Percentiles rank a stretch among this genome's conserved stretches.
Conservation (phyloP, 2,797 vertebrate species). For the Sparus aurata region DNA sequence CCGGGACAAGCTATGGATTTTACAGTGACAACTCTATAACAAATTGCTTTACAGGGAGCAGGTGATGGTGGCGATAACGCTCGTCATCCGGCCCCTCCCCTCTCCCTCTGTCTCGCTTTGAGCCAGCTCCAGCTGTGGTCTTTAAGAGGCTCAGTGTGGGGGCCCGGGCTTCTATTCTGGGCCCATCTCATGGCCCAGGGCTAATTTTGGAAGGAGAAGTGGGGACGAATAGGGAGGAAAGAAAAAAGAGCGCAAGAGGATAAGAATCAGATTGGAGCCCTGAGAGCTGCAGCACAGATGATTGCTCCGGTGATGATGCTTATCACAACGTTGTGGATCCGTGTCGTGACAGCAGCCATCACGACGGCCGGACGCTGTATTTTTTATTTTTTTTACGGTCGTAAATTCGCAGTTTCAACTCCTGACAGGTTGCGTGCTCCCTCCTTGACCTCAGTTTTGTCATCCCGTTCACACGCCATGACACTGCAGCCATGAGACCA, state of each 20-base stretch:
- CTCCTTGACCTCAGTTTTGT: slow-evolving; percentile 64
- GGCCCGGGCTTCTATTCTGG: slow-evolving; percentile 67
- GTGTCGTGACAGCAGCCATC: not conserved
- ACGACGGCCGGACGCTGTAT: not conserved
- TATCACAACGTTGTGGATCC: not conserved
- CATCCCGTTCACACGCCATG: slow-evolving; percentile 54
- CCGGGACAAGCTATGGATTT: slow-evolving; percentile 76
- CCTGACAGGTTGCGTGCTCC: slow-evolving; percentile 39
- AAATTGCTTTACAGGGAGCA: slow-evolving; percentile 81
- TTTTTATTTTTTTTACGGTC: slow-evolving; percentile 5
- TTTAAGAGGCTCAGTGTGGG: slow-evolving; percentile 60
- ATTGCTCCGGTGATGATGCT: not conserved
- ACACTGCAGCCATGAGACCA: slow-evolving; percentile 23
- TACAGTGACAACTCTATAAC: slow-evolving; percentile 83
- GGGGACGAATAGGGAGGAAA: slow-evolving; percentile 31
- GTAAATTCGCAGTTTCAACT: slow-evolving; percentile 58
- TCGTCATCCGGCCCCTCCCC: slow-evolving; percentile 53
- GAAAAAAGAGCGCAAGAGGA: slow-evolving; percentile 22
- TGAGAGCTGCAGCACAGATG: slow-evolving; percentile 4
- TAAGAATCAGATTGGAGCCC: not conserved
- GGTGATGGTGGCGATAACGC: slow-evolving; percentile 73
- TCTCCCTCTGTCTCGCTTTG: slow-evolving; percentile 49
- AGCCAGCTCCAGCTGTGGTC: slow-evolving; percentile 80
- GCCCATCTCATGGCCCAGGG: slow-evolving; percentile 64
- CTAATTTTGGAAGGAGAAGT: slow-evolving; percentile 72